Base-by-base conservation (phyloP, 2,888 invertebrate genomes). In the Myathropa florea region DNA sequence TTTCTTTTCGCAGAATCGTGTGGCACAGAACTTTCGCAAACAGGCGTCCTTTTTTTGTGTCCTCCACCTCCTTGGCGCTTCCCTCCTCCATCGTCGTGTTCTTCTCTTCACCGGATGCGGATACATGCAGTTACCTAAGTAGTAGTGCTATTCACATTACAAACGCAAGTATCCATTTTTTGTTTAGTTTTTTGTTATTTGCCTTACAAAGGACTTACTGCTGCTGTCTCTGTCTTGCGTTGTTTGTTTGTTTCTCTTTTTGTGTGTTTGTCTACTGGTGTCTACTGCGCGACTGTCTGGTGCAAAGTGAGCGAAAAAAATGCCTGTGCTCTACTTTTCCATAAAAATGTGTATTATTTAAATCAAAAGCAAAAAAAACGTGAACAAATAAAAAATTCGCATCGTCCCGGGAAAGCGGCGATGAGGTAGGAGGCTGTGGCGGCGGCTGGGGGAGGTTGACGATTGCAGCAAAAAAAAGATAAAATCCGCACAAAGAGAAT, bases 61-160 rank as follows among this genome's bases (percentile, higher is more conserved):
- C 83, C 80, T 75, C 75, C 21, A 26, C 36, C 75, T 75, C 70
- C 24, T 39, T 71, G 80, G 23, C 57, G 71, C 64, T 18, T 24
- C 30, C 23, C 21, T 36, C 30, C 53, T n/a, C 53, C 46, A 23
- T n/a, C 4, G n/a, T 39, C 39, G 39, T n/a, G 3, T 6, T 14
- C 28, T 63, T 65, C 65, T 10, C 63, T 24, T 57, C 55, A 55
- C 64, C 75, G 80, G 80, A 76, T 71, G 71, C 71, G 81, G 84
- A 84, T 80, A 80, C 67, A 71, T 80, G 80, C 65, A 84, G 75
- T 80, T 84, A 80, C 81, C 80, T 80, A 80, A 84, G 84, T 84
- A 80, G 84, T 80, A n/a, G n/a, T n/a, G n/a, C 67, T 72, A 67
- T 71, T 76, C 18, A 67, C 36, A 80, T 84, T 80, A 84, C 84